Base-by-base conservation (phyloP, 2,797 vertebrate genomes). In the Denticeps clupeoides region DNA sequence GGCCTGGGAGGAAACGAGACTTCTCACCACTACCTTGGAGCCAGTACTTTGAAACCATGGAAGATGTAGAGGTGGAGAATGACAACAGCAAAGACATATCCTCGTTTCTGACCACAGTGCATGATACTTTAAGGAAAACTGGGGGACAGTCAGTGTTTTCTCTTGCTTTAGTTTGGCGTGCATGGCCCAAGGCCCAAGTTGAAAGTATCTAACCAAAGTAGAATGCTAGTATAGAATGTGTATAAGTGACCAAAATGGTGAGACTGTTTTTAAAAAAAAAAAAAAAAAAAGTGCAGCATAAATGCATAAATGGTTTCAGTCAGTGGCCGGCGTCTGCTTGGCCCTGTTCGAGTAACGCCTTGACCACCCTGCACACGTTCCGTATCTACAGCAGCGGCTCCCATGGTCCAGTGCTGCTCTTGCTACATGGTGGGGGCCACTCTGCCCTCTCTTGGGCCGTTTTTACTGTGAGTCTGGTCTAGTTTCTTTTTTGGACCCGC, bases 371-470 rank as follows among this genome's bases (percentile, higher is more conserved):
- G 71, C 85, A 99, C 95, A 84, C 89, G 82, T 99, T 99, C 82
- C 89, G 94, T 79, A 75, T 97, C 80, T 98, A 97, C 75, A 89
- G 88, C 73, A 97, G 90, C 10, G 95, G 95, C 2, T 72, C 83
- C 5, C 84, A 88, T 45, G 95, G 95, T 2, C 94, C 95, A 1
- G 91, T 98, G 26, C 63, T 99, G 50, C 73, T 99, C 7, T 79
- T 99, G 16, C 72, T 99, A 7, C 94, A 98, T 0, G 95, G 95
- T 8, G 95, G 95, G 65, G 95, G 95, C 27, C 95, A 99, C 69
- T 99, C 95, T 50, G 95, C 94, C 0, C 90, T 99, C 5, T 98
- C 95, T 65, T 99, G 95, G 95, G 93, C 95, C 1, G 94, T 99
- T 1, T 98, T 99, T 62, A 95, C 91, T 41, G 93, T 97, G 64